A percentile compares a stretch with the other conserved stretches of the same genome.
These are phyloP conservation scores for Zapornia atra DNA, from an alignment of 2,113 vertebrate species.

Conservation along the genomic window DNA sequence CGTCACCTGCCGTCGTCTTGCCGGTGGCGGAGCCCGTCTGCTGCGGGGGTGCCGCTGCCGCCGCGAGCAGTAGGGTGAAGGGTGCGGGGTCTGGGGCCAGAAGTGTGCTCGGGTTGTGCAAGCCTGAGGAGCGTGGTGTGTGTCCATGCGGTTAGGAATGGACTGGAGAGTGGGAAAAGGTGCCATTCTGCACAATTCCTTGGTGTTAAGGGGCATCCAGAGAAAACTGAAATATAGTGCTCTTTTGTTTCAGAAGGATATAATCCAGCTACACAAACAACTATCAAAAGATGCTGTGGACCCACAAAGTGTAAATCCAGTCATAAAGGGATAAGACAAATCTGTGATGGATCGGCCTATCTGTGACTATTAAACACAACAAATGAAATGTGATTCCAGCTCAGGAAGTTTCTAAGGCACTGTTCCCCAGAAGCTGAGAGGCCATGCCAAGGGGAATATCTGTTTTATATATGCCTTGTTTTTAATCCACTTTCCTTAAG, in stretches of 20 bases:
- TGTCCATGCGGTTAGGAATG: rapidly evolving
- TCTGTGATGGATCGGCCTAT: not conserved
- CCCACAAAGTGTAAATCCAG: not conserved
- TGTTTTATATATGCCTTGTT: slow-evolving; percentile 26
- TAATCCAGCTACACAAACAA: not conserved
- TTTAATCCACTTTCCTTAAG: slow-evolving; percentile 59
- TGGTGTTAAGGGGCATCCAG: not conserved
- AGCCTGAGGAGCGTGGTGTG: rapidly evolving
- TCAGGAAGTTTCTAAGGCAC: slow-evolving; percentile 17
- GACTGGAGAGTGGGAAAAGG: not conserved
- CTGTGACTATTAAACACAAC: not conserved
- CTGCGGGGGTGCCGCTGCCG: not conserved
- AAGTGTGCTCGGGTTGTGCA: rapidly evolving
- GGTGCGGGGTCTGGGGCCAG: rapidly evolving
- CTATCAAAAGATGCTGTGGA: not conserved
- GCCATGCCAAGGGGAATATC: not conserved
- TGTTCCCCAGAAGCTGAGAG: slow-evolving; percentile 17
- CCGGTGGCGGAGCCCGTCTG: too few relatives aligned
- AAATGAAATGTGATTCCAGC: not conserved
- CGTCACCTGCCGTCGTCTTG: not conserved
- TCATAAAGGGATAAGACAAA: not conserved
- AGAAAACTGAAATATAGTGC: rapidly evolving
- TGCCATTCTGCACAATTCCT: rapidly evolving
- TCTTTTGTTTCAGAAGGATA: not conserved
- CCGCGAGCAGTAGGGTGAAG: not conserved